These are phyloP conservation scores for Platichthys flesus DNA, from an alignment of 2,113 vertebrate species.

Conservation along the genomic window DNA sequence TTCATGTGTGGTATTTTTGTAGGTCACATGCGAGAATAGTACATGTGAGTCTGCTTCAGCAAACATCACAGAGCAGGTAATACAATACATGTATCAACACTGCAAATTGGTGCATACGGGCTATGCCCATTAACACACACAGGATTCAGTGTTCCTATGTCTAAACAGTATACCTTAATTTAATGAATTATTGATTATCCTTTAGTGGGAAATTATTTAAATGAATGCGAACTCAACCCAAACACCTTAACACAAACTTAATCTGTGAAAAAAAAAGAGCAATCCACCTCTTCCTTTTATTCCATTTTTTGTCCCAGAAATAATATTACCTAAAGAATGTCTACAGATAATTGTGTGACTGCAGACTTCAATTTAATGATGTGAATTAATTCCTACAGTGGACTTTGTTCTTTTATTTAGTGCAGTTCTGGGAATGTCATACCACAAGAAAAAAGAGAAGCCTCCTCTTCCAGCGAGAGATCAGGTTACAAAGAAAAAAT, in stretches of 20 bases:
- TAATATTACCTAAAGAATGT: too few species aligned
- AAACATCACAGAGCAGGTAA: background rate
- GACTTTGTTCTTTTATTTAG: background rate
- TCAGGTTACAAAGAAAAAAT: conserved; percentile 15
- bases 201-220: background rate
- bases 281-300: too few species aligned
- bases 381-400: background rate
- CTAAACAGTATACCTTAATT: background rate
- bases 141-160: too few species aligned
- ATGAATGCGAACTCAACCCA: background rate
- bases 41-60: background rate
- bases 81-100: background rate
- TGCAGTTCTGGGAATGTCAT: conserved; percentile 6
- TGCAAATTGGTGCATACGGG: too few species aligned
- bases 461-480: conserved; percentile 1
- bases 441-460: conserved; percentile 7
- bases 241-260: background rate
- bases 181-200: background rate
- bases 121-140: too few species aligned
- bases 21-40: too few species aligned
- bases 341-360: too few species aligned
- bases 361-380: background rate
- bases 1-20: too few species aligned
- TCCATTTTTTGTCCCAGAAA: background rate
- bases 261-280: background rate